Conservation (phyloP, 1,140 invertebrate genomes). For the Rhysida immarginata region DNA sequence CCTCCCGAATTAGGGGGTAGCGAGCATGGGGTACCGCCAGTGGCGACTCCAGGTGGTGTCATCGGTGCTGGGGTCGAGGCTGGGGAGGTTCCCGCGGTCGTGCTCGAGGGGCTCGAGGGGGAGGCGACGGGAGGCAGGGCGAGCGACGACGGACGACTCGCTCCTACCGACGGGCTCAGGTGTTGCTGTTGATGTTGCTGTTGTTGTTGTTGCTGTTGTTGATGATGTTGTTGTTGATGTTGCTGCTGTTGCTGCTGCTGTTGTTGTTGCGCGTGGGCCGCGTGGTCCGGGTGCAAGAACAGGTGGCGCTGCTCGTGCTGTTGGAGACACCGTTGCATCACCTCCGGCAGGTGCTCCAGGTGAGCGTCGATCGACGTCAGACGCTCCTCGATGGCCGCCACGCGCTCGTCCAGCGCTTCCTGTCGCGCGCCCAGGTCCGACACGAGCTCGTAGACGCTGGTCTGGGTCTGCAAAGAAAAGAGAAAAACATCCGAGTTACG, state of each 20-base stretch:
- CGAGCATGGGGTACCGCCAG: too few relatives aligned
- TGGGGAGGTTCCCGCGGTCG: too few relatives aligned
- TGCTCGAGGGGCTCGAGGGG: too few relatives aligned
- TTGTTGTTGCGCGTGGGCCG: too few relatives aligned
- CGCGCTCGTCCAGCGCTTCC: constrained; percentile 71
- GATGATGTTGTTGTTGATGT: too few relatives aligned
- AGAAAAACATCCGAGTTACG: too few relatives aligned
- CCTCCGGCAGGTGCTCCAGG: constrained; percentile 64
- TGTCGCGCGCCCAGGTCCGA: constrained; percentile 87
- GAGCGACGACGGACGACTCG: constrained; percentile 11
- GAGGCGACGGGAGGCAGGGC: constrained; percentile 5
- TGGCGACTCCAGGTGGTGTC: too few relatives aligned
- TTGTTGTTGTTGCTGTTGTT: constrained; percentile 8
- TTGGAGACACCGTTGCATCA: constrained; percentile 42
- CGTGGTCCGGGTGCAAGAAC: not conserved
- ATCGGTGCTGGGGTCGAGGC: too few relatives aligned
- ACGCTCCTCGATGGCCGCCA: constrained; percentile 75
- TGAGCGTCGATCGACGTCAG: constrained; percentile 55
- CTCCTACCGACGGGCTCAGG: constrained; percentile 12
- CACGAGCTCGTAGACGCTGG: constrained; percentile 90
- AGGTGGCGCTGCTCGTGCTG: constrained; percentile 10
- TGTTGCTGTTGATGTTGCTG: constrained; percentile 10
- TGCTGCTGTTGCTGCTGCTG: constrained; percentile 16
- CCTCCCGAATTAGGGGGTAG: too few relatives aligned
- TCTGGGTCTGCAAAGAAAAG: constrained; percentile 69